These are phyloP conservation scores for Thymallus thymallus DNA, from an alignment of 2,113 vertebrate genomes.

Conservation along the genomic window DNA sequence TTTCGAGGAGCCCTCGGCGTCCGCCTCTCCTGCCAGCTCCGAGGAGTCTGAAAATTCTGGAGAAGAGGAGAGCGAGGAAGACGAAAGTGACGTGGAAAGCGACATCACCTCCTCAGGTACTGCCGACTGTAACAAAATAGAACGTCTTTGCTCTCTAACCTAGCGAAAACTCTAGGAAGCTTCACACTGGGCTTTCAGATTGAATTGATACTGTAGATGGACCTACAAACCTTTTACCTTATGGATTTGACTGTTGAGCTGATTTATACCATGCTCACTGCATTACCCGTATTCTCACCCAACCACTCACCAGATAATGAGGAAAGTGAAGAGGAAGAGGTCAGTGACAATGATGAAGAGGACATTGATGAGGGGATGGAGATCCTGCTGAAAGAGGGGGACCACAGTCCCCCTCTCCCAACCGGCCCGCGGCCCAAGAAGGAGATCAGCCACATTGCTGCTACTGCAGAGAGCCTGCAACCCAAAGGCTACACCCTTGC, in stretches of 20 bases:
- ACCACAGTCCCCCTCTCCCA: constrained; percentile 69
- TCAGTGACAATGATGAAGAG: constrained; percentile 59
- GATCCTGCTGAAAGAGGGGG: constrained; percentile 79
- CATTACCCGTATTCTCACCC: neutral
- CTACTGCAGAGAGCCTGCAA: constrained; percentile 91
- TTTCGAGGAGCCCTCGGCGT: constrained; percentile 66
- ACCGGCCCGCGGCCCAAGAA: constrained; percentile 83
- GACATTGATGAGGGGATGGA: constrained; percentile 80
- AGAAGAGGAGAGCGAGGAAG: constrained; percentile 75
- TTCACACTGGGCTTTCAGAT: neutral
- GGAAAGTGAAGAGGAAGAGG: constrained; percentile 60
- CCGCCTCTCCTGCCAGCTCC: constrained; percentile 66
- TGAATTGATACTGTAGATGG: too few relatives aligned
- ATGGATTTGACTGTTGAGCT: neutral
- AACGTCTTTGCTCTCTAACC: too few relatives aligned
- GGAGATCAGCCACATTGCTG: constrained; percentile 92
- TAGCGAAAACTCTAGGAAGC: neutral
- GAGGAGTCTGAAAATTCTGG: constrained; percentile 71
- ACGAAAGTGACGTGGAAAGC: constrained; percentile 75
- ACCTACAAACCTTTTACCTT: too few relatives aligned
- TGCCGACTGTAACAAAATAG: neutral
- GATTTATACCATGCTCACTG: neutral
- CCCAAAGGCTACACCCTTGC: constrained; percentile 93
- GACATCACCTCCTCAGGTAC: constrained; percentile 76
- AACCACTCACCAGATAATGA: constrained; percentile 54